Percentiles rank a stretch among this genome's conserved stretches.
Conservation (phyloP, 2,888 invertebrate genomes). For the Troilus luridus region DNA sequence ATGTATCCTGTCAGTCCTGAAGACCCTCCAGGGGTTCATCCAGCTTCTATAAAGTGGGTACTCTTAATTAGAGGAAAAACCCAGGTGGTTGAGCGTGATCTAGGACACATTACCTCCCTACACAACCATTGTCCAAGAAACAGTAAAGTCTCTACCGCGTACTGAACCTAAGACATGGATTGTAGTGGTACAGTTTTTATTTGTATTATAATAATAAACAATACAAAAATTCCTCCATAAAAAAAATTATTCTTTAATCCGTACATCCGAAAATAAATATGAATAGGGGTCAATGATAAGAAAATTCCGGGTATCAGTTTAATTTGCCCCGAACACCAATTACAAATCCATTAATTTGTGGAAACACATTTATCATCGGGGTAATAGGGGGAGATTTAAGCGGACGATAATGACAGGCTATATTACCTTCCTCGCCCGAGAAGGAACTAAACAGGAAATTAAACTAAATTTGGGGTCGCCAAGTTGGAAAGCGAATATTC, state of each 20-base stretch:
- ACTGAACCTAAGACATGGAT: no score
- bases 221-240: no score
- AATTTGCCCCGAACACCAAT: neutral
- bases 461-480: constrained; percentile 22
- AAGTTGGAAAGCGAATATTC: neutral
- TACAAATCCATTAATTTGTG: constrained; percentile 10
- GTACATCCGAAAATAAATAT: neutral
- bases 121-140: no score
- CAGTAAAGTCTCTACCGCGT: no score
- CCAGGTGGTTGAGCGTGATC: no score
- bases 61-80: no score
- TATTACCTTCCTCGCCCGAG: neutral
- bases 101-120: no score
- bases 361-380: neutral
- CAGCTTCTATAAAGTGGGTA: no score
- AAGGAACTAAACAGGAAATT: constrained; percentile 37
- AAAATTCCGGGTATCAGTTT: neutral
- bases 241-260: neutral
- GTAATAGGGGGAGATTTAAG: constrained; percentile 11
- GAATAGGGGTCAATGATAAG: neutral
- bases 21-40: no score
- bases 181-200: no score
- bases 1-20: no score
- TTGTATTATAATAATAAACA: no score
- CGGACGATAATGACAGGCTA: neutral